Conservation (phyloP, 2,113 vertebrate genomes). For the Thermophis baileyi region DNA sequence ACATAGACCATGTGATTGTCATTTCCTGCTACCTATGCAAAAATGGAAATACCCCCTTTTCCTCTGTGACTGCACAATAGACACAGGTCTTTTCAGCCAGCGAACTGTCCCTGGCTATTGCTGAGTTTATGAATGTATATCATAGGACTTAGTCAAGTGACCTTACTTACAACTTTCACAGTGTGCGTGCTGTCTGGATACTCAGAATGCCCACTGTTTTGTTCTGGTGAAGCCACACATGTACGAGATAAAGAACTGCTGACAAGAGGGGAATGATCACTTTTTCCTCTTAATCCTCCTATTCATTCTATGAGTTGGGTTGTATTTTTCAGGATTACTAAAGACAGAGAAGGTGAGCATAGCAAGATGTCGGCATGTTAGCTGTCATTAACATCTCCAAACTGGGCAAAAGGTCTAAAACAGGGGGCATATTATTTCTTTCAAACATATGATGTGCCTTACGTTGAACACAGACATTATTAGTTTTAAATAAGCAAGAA, state of each 20-base stretch:
- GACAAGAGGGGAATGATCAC: background rate
- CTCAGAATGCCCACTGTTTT: background rate
- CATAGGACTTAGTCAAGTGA: background rate
- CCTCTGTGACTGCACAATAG: background rate
- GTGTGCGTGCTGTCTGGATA: background rate
- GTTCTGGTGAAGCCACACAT: background rate
- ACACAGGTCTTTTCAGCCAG: background rate
- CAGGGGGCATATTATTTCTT: conserved; percentile 51
- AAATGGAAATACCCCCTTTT: too few relatives aligned
- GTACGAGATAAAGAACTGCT: background rate
- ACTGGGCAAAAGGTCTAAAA: conserved; percentile 42
- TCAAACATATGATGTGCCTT: conserved; percentile 47
- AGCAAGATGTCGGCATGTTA: conserved; percentile 38
- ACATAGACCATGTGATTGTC: too few relatives aligned
- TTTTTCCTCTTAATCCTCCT: background rate
- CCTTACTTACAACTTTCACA: background rate
- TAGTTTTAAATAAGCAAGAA: conserved; percentile 39
- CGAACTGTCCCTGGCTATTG: too few relatives aligned
- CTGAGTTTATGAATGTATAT: background rate
- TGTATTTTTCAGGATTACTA: conserved; percentile 27
- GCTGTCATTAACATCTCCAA: conserved; percentile 54
- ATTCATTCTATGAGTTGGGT: background rate
- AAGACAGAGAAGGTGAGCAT: background rate
- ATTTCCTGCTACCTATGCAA: too few relatives aligned
- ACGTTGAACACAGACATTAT: conserved; percentile 30